Evolutionary conservation across 2,797 vertebrate genomes (phyloP).

Genomic region (Acipenser oxyrinchus): DNA sequence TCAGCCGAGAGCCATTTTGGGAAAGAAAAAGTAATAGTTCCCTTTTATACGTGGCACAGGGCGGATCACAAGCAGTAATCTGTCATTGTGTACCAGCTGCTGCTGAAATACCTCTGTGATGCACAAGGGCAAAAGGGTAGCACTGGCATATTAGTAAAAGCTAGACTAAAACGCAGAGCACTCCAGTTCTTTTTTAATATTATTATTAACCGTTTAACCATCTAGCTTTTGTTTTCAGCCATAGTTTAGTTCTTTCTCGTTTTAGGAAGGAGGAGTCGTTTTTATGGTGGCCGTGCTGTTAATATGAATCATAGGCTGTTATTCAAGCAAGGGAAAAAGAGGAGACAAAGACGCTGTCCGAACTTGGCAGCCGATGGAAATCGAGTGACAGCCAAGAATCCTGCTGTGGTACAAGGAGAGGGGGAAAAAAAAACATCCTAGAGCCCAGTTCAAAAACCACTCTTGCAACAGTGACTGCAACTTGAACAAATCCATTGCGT

Average conservation of each 20-base stretch:
- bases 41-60: slow-evolving; percentile 59
- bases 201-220: slow-evolving; percentile 40
- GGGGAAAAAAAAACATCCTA: slow-evolving; percentile 38
- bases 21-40: slow-evolving; percentile 39
- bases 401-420: slow-evolving; percentile 66
- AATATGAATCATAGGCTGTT: neutral
- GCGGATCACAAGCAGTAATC: slow-evolving; percentile 54
- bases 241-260: no score
- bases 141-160: slow-evolving; percentile 57
- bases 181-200: slow-evolving; percentile 34
- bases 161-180: slow-evolving; percentile 34
- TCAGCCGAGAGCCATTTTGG: slow-evolving; percentile 69
- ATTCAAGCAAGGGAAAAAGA: slow-evolving; percentile 31
- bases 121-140: slow-evolving; percentile 40
- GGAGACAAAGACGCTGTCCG: slow-evolving; percentile 56
- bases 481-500: neutral
- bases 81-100: slow-evolving; percentile 38
- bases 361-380: slow-evolving; percentile 73
- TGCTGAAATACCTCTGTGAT: slow-evolving; percentile 42
- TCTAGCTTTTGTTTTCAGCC: slow-evolving; percentile 27
- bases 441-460: no score
- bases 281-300: no score
- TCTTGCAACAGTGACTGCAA: neutral
- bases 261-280: no score
- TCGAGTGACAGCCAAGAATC: slow-evolving; percentile 78